phyloP scores from a whole-genome alignment of 2,113 vertebrate genomes.

The Brachyistius frenatus region DNA sequence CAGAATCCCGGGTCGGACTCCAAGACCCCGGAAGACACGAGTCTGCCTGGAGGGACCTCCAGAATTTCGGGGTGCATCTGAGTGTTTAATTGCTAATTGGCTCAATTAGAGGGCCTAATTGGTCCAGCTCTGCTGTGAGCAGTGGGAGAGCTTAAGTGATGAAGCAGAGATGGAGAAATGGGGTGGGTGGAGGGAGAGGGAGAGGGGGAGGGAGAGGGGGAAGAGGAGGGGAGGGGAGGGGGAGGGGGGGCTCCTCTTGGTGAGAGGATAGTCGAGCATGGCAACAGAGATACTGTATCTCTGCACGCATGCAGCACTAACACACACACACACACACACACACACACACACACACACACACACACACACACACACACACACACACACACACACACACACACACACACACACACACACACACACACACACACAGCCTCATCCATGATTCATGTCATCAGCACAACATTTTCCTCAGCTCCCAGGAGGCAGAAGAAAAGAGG shows the following conservation, averaged over 20 bases:
- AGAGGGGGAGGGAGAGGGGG: too few relatives aligned
- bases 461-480: slow-evolving; percentile 30
- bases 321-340: neutral
- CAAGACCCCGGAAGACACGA: slow-evolving; percentile 39
- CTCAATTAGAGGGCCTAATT: slow-evolving; percentile 67
- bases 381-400: too few relatives aligned
- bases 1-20: slow-evolving; percentile 27
- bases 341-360: neutral
- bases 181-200: too few relatives aligned
- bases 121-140: slow-evolving; percentile 61
- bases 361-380: slow-evolving; percentile 3
- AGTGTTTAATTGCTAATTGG: slow-evolving; percentile 78
- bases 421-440: slow-evolving; percentile 31
- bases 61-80: slow-evolving; percentile 66
- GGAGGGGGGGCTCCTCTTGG: slow-evolving; percentile 1
- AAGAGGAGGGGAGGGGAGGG: too few relatives aligned
- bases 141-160: slow-evolving; percentile 66
- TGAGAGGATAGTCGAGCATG: neutral
- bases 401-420: too few relatives aligned
- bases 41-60: slow-evolving; percentile 48
- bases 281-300: slow-evolving; percentile 33
- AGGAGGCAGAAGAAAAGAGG: neutral
- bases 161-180: slow-evolving; percentile 42
- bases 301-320: neutral
- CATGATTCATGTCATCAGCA: slow-evolving; percentile 57